phyloP scores from a whole-genome alignment of 2,797 vertebrate genomes.

The Catostomus latipinnis region DNA sequence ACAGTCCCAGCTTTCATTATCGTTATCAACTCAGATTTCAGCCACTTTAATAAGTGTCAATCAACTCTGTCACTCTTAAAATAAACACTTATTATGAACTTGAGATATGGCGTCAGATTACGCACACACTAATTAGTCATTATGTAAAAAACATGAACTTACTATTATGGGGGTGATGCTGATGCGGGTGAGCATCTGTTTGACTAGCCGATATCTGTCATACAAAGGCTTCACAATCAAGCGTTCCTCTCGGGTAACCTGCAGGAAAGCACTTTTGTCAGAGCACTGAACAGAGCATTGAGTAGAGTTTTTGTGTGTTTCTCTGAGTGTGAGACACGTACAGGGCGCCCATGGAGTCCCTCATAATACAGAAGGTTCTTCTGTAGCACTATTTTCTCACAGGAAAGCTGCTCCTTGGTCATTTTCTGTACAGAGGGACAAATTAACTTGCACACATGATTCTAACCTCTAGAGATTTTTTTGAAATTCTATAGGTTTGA shows the following conservation, averaged over 20 bases:
- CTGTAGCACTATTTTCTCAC: conserved; percentile 94
- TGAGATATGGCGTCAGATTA: conserved; percentile 8
- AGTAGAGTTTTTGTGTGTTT: background rate
- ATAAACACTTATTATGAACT: conserved; percentile 1
- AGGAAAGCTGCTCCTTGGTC: conserved; percentile 94
- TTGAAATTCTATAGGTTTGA: background rate
- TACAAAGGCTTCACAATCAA: conserved; percentile 94
- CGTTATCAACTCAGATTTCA: background rate
- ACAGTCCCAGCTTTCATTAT: background rate
- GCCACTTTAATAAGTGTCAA: background rate
- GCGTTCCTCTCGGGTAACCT: conserved; percentile 94
- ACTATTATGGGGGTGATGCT: conserved; percentile 94
- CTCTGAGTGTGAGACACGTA: conserved; percentile 66
- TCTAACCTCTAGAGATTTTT: background rate
- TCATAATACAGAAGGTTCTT: conserved; percentile 96
- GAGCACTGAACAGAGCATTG: background rate
- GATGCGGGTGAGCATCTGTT: conserved; percentile 97
- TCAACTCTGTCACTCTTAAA: conserved; percentile 1
- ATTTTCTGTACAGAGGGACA: conserved; percentile 83
- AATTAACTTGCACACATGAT: background rate
- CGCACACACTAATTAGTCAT: background rate
- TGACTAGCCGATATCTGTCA: conserved; percentile 95
- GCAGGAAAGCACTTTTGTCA: conserved; percentile 33
- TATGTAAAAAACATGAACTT: conserved; percentile 47
- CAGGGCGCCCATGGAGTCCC: conserved; percentile 93